Percentiles rank a stretch among this genome's conserved stretches.
phyloP scores from a whole-genome alignment of 1,140 invertebrate genomes.

The Brachionus paranguensis region DNA sequence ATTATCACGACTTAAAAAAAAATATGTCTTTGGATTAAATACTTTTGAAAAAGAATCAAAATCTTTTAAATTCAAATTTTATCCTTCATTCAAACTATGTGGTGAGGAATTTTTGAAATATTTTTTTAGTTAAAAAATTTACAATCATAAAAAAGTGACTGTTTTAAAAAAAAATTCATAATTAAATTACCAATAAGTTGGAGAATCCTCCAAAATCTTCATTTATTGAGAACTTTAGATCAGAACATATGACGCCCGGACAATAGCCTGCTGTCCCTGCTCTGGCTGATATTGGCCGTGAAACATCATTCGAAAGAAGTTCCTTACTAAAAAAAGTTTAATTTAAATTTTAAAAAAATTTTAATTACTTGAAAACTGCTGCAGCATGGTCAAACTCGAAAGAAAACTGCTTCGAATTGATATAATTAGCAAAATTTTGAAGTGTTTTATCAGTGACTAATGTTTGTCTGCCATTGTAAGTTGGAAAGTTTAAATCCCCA shows the following conservation, averaged over 20 bases:
- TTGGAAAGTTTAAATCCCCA: not conserved
- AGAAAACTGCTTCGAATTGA: not conserved
- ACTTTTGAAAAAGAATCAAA: no score
- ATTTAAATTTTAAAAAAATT: no score
- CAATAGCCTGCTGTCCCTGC: not conserved
- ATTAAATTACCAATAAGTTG: not conserved
- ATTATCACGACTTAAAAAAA: no score
- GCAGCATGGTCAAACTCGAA: conserved; percentile 35
- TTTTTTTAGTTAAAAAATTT: no score
- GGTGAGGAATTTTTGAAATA: no score
- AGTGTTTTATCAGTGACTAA: not conserved
- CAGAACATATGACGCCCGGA: not conserved
- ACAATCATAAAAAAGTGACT: not conserved
- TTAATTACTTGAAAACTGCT: conserved; percentile 18
- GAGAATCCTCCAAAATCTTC: conserved; percentile 36
- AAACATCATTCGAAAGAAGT: not conserved
- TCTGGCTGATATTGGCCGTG: not conserved
- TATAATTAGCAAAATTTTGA: not conserved
- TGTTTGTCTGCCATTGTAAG: not conserved
- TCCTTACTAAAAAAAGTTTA: conserved; percentile 30
- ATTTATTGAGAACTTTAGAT: conserved; percentile 15
- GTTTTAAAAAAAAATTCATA: no score
- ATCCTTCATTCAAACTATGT: no score
- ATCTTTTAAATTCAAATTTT: no score
- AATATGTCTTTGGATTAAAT: no score